phyloP scores from a whole-genome alignment of 2,113 vertebrate genomes.

The Ameiurus melas region DNA sequence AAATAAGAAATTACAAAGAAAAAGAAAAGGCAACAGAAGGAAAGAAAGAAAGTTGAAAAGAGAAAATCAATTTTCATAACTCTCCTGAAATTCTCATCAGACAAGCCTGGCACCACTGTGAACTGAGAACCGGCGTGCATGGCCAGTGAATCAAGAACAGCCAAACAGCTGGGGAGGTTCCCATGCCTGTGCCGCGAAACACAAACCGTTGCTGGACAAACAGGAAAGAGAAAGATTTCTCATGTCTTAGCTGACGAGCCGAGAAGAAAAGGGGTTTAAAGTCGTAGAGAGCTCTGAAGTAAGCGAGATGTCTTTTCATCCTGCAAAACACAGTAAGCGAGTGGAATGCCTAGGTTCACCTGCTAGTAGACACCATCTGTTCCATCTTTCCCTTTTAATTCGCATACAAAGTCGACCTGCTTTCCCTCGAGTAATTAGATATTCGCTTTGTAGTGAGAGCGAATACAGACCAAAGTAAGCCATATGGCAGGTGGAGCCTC shows the following conservation, averaged over 20 bases:
- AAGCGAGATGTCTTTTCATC: neutral
- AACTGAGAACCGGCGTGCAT: neutral
- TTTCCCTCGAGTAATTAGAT: constrained; percentile 40
- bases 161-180: neutral
- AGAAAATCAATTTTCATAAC: neutral
- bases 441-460: constrained; percentile 47
- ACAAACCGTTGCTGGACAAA: neutral
- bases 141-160: neutral
- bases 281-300: neutral
- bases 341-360: neutral
- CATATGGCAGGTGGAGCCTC: constrained; percentile 35
- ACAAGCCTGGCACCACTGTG: neutral
- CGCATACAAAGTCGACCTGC: constrained; percentile 17
- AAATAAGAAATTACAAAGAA: neutral
- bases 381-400: constrained; percentile 8
- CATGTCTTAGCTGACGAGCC: neutral
- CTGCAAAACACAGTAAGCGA: neutral
- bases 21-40: neutral
- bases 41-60: neutral
- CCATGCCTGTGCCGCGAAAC: neutral
- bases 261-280: neutral
- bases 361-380: constrained; percentile 13
- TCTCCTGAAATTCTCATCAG: constrained; percentile 1
- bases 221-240: neutral
- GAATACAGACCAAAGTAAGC: constrained; percentile 27